A percentile compares a stretch with the other conserved stretches of the same genome.
Conservation (phyloP, 1,140 invertebrate species). For the Aphaenogaster ashmeadi region DNA sequence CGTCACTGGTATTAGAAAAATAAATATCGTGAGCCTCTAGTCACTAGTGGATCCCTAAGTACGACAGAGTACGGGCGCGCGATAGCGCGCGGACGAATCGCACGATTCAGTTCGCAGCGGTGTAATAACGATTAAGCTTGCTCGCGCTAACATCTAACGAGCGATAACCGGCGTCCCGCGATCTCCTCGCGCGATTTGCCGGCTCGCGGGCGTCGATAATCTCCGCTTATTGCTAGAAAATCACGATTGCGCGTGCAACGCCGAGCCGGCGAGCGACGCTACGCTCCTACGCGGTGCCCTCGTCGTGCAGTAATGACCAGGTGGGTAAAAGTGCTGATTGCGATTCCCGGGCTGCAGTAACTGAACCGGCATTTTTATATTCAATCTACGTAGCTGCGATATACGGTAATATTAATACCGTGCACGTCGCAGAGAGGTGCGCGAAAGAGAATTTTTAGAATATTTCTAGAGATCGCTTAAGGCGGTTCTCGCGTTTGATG, state of each 20-base stretch:
- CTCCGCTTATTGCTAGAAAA: slow-evolving; percentile 62
- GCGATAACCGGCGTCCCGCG: slow-evolving; percentile 29
- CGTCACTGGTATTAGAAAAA: slow-evolving; percentile 47
- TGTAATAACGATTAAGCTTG: slow-evolving; percentile 52
- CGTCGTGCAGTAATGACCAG: neutral
- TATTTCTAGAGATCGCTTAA: too few species aligned
- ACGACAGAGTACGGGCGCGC: slow-evolving; percentile 17
- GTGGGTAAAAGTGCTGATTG: neutral
- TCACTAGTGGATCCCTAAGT: slow-evolving; percentile 9
- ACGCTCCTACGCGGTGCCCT: neutral
- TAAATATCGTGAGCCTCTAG: slow-evolving; percentile 33
- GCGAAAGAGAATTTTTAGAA: neutral
- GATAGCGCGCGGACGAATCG: slow-evolving; percentile 42
- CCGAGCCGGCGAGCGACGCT: neutral
- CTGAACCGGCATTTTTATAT: neutral
- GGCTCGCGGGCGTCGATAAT: slow-evolving; percentile 42
- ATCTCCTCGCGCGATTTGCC: slow-evolving; percentile 16
- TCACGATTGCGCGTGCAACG: slow-evolving; percentile 46
- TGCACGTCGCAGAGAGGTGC: neutral
- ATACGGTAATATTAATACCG: neutral
- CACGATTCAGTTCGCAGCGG: slow-evolving; percentile 33
- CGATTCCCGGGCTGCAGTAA: neutral
- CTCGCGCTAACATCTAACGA: slow-evolving; percentile 44
- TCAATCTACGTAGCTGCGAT: neutral
- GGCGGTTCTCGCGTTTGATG: too few species aligned